These are phyloP conservation scores for Crossaster papposus DNA, from an alignment of 53 echinoderm and acorn worm species.

Conservation along the genomic window DNA sequence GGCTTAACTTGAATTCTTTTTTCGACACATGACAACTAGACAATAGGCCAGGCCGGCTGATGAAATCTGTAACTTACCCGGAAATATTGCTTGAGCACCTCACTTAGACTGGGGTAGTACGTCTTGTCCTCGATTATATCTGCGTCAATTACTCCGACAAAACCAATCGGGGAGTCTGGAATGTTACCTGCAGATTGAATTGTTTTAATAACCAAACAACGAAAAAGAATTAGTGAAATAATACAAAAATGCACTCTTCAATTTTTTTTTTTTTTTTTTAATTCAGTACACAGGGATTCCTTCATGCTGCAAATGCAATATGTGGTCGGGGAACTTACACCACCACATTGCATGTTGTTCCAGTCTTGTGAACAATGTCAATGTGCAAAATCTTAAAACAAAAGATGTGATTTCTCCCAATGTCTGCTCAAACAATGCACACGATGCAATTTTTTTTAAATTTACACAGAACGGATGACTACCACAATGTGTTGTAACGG, in stretches of 20 bases:
- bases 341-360: not conserved
- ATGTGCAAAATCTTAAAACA: not conserved
- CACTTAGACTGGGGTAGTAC: slow-evolving; percentile 45
- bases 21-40: not conserved
- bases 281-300: not conserved
- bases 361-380: not conserved
- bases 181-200: slow-evolving; percentile 69
- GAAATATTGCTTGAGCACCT: slow-evolving; percentile 51
- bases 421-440: not conserved
- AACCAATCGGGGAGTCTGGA: slow-evolving; percentile 76
- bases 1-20: not conserved
- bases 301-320: not conserved
- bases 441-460: not conserved
- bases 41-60: no score
- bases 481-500: not conserved
- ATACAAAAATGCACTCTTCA: not conserved
- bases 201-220: not conserved
- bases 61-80: no score
- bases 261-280: not conserved
- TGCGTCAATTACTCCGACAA: slow-evolving; percentile 73
- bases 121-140: slow-evolving; percentile 86
- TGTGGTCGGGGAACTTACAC: not conserved
- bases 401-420: not conserved
- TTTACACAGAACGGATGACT: not conserved
- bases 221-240: not conserved